Evolutionary conservation across 2,888 invertebrate genomes (phyloP), one percentile per base, ranked within the genome.

Genomic region (Serripes groenlandicus): DNA sequence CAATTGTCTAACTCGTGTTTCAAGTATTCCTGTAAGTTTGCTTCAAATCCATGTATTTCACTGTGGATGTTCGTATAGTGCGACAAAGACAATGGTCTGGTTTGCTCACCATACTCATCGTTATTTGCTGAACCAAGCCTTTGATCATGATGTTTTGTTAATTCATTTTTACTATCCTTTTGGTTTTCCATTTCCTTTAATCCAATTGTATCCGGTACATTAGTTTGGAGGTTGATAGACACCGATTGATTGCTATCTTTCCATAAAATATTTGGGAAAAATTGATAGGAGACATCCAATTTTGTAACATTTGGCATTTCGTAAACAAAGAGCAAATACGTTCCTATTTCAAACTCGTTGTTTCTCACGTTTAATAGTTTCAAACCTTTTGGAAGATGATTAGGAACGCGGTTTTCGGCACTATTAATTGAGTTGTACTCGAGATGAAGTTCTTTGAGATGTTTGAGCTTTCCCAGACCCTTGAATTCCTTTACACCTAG

Each of bases 241-340:
- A n/a, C n/a, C n/a, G n/a, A n/a, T n/a, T 15, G 26, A 26, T 56
- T 26, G 56, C 23, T 26, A 26, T 56, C 23, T 26, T 56, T 23
- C 34, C 34, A 21, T n/a, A 62, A 21, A 34, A 62, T 32, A 11
- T 60, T 69, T n/a, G 64, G 62, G 52, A 78, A 78, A 23, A 60
- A 72, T 32, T 75, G 78, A 37, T 72, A 75, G 21, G 82, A 72
- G 0, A 75, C 11, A 35, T 78, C 75, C 26, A 83, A n/a, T 9
- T 15, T 28, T 58, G 23, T 72, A 30, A 75, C 11, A 21, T 75
- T 78, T n/a, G n/a, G n/a, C 49, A 82, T 32, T 2, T 72, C 26
- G 11, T 23, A 15, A 26, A 66, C 23, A 34, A 37, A 54, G n/a
- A 83, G 56, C 42, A 83, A 49, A 37, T 83, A 83, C 3, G 28